These are phyloP conservation scores for Scaptomyza caliginosa DNA, from an alignment of 2,888 invertebrate species.

Conservation along the genomic window DNA sequence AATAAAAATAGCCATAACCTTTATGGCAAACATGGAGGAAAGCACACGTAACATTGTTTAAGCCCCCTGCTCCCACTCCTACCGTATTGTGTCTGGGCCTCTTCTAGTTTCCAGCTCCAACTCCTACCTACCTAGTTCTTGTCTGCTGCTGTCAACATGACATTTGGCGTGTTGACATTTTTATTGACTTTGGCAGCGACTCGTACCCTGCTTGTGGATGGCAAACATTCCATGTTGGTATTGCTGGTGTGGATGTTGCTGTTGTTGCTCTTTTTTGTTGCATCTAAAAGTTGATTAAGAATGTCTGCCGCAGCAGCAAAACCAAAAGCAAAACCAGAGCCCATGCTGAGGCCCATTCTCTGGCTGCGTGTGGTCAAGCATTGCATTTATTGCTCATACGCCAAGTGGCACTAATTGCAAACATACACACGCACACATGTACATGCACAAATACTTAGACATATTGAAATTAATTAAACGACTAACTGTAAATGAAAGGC, in stretches of 20 bases:
- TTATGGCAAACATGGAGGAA: slow-evolving; percentile 54
- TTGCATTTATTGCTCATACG: slow-evolving; percentile 71
- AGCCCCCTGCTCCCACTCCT: slow-evolving; percentile 7
- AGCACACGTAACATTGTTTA: slow-evolving; percentile 34
- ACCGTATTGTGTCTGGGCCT: slow-evolving; percentile 47
- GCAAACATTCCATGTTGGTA: slow-evolving; percentile 43
- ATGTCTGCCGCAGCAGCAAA: slow-evolving; percentile 39
- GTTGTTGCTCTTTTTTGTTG: slow-evolving; percentile 27
- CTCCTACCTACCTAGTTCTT: slow-evolving; percentile 24
- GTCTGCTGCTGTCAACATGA: slow-evolving; percentile 76
- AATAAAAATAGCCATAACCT: slow-evolving; percentile 71
- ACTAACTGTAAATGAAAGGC: slow-evolving; percentile 58
- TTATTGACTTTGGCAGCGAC: slow-evolving; percentile 77
- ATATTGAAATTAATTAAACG: slow-evolving; percentile 55
- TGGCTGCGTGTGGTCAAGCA: slow-evolving; percentile 59
- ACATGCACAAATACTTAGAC: background rate
- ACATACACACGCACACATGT: slow-evolving; percentile 17
- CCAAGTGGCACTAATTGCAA: slow-evolving; percentile 68
- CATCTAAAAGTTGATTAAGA: slow-evolving; percentile 62
- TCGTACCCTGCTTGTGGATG: slow-evolving; percentile 40
- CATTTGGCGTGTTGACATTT: slow-evolving; percentile 80
- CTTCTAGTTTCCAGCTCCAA: slow-evolving; percentile 7
- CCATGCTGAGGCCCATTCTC: slow-evolving; percentile 29
- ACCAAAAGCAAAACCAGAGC: slow-evolving; percentile 1
- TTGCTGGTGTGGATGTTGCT: slow-evolving; percentile 9